A percentile compares a stretch with the other conserved stretches of the same genome.
These are phyloP conservation scores for Chromobotia macracanthus DNA, from an alignment of 2,797 vertebrate species.

Conservation along the genomic window DNA sequence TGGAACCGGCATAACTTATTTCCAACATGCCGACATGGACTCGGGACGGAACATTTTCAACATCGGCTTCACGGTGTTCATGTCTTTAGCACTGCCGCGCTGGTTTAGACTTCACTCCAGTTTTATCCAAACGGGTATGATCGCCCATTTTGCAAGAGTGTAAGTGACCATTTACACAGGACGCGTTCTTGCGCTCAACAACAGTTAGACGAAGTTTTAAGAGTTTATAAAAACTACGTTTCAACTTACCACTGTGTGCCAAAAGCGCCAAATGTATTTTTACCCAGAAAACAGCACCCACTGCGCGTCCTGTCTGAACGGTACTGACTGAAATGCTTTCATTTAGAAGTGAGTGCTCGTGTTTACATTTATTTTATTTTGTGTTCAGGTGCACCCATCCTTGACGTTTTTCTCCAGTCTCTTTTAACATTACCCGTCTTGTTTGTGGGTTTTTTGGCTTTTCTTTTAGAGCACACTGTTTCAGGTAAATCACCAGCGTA, in stretches of 20 bases:
- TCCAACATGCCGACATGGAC: conserved; percentile 82
- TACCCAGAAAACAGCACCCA: too few species aligned
- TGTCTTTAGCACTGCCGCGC: conserved; percentile 80
- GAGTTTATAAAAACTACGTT: too few species aligned
- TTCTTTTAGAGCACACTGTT: conserved; percentile 84
- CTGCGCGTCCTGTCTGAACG: background rate
- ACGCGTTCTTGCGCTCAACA: background rate
- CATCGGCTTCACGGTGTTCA: conserved; percentile 84
- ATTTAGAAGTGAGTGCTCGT: background rate
- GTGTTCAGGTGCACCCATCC: conserved; percentile 56
- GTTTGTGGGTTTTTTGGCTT: conserved; percentile 79
- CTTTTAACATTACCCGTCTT: conserved; percentile 80
- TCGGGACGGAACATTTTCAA: conserved; percentile 87
- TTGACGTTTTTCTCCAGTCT: conserved; percentile 78
- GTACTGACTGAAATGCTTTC: background rate
- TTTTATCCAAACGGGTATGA: conserved; percentile 76
- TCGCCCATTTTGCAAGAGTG: background rate
- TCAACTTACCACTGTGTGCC: too few species aligned
- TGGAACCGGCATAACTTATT: conserved; percentile 82
- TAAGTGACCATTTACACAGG: background rate
- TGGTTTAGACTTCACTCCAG: conserved; percentile 71
- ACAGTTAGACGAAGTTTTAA: background rate
- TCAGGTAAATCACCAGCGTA: conserved; percentile 74
- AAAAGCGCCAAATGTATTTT: too few species aligned
- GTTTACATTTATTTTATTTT: background rate